Base-by-base conservation (phyloP, 2,113 vertebrate genomes). In the Entosphenus tridentatus region DNA sequence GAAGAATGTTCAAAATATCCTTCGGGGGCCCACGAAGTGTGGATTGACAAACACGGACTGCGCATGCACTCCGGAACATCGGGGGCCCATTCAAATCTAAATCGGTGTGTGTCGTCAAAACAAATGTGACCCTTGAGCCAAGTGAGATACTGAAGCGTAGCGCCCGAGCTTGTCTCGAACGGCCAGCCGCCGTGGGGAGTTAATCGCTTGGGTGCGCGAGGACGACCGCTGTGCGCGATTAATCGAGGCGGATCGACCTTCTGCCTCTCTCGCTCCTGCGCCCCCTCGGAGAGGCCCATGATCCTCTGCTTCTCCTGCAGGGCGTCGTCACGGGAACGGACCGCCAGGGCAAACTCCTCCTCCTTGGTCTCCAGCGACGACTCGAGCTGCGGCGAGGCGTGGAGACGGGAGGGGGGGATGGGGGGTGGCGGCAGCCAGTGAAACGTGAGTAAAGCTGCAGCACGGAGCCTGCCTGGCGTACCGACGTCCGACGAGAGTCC, bases 231-330 rank as follows among this genome's bases (percentile, higher is more conserved):
- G 39, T 39, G 39, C 39, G 6, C 39, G 39, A 39, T 39, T 6
- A 39, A 39, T 39, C 39, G 5, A 5, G 39, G 39, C 39, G 39
- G 39, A 39, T 57, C 59, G 21, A 70, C 79, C 77, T 78, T 77
- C 68, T 74, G 72, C 56, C 9, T 76, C 56, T 79, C 77, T 55
- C 70, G 77, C 17, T 76, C 78, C 68, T 77, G 76, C 69, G 76
- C 17, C 12, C 70, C 69, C 57, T 73, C 72, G 1, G 81, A 72
- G 12, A 78, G 76, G 11, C 72, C 75, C 71, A 70, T 79, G 57
- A 81, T 56, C 13, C 70, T 77, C 72, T 76, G 74, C 67, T 70
- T 78, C 57, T 81, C 79, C 68, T 62, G 72, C 57, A 80, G 69
- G 2, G 77, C 74, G n/a, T 76, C 57, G 12, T 80, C 78, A 12